Conservation (phyloP, 2,113 vertebrate species). For the Junco hyemalis region DNA sequence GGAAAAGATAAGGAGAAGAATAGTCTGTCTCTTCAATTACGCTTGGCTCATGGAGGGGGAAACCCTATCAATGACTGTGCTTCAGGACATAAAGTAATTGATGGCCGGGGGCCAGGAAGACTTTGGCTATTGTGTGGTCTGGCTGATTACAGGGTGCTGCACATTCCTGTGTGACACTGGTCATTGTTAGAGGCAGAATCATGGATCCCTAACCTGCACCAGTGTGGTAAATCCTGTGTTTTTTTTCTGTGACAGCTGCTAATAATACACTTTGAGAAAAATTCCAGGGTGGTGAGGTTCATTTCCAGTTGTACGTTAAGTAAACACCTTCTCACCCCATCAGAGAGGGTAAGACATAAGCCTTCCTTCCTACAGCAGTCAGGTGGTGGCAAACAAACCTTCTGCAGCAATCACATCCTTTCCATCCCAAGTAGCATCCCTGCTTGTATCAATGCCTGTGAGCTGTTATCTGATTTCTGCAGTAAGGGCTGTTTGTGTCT, state of each 20-base stretch:
- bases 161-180: not conserved
- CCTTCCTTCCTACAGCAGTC: not conserved
- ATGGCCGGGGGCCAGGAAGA: not conserved
- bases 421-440: not conserved
- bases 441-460: not conserved
- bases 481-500: not conserved
- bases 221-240: not conserved
- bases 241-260: not conserved
- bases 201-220: not conserved
- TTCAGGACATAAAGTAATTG: not conserved
- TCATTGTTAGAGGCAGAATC: slow-evolving; percentile 32
- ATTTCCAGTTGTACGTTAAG: not conserved
- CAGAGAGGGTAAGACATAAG: not conserved
- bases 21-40: not conserved
- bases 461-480: not conserved
- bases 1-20: not conserved
- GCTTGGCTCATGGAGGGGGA: not conserved
- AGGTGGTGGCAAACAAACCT: not conserved
- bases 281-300: slow-evolving; percentile 21
- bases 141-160: not conserved
- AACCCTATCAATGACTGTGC: not conserved
- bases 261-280: slow-evolving; percentile 27
- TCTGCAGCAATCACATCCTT: not conserved
- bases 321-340: not conserved
- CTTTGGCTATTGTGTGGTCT: not conserved